Evolutionary conservation across 2,888 invertebrate genomes (phyloP), one percentile per base, ranked within the genome.

Genomic region (Monopis laevigella): DNA sequence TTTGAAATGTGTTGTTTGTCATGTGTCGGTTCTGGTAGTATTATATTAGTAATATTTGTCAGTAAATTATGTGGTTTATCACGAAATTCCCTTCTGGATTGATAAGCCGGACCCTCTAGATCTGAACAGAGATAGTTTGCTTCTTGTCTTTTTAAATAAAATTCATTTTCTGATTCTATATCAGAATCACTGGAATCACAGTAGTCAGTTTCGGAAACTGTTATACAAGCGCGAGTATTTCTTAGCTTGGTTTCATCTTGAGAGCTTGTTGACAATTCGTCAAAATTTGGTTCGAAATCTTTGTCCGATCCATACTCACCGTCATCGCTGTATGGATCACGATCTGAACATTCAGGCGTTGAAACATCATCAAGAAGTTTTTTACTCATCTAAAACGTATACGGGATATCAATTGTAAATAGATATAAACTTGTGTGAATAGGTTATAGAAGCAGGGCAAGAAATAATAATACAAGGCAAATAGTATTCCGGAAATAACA

Each of bases 281-380:
- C 8, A 8, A 21, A 21, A 21, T 21, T 21, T 21, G 41, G 39
- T 38, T 41, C 34, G 39, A 43, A 43, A 42, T 43, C 43, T 43
- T 24, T 36, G 38, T 45, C 45, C 26, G 45, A 43, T 38, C 45
- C 41, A 45, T 38, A 45, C 27, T 45, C 43, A 12, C 43, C 41
- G 38, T 45, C 45, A 41, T 43, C 45, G 41, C 35, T 45, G 39
- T 45, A 45, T 43, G 41, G 41, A 41, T 45, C 45, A 7, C 5
- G 7, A 8, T 21, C 24, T 21, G 24, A 21, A 21, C 6, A 7
- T 21, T 21, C 24, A 21, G 24, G 24, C 6, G 24, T 21, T 21
- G 24, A 21, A 7, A 21, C 5, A 21, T 21, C 24, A 21, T 21
- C 24, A 21, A 21, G 24, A 21, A 21, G 24, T 21, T 21, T 21